A percentile compares a stretch with the other conserved stretches of the same genome.
These are phyloP conservation scores for Paragorgia papillata DNA, from an alignment of 92 coral and sea anemone genomes.

Conservation along the genomic window DNA sequence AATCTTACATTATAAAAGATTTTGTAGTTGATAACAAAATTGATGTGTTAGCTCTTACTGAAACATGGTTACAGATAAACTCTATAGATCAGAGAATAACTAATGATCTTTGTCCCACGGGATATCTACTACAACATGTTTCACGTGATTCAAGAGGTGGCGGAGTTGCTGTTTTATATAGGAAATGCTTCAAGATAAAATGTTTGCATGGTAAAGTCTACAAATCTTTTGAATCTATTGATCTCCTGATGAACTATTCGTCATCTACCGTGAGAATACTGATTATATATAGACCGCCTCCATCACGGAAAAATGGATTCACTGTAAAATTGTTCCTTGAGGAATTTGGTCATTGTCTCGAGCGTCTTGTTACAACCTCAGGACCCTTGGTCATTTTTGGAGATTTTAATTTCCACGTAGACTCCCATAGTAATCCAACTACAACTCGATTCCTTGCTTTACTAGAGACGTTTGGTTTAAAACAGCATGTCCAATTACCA, in stretches of 20 bases:
- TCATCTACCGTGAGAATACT: slow-evolving; percentile 3
- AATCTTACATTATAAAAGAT: slow-evolving; percentile 13
- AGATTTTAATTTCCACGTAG: slow-evolving; percentile 19
- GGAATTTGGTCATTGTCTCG: slow-evolving; percentile 18
- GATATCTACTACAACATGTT: slow-evolving; percentile 20
- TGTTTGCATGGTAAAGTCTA: neutral
- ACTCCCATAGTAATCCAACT: slow-evolving; percentile 9
- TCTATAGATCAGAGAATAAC: neutral
- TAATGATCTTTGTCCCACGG: slow-evolving; percentile 28
- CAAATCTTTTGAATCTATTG: slow-evolving; percentile 28
- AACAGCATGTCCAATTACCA: slow-evolving; percentile 10
- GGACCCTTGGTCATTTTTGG: slow-evolving; percentile 17
- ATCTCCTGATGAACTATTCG: slow-evolving; percentile 26
- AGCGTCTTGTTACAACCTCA: neutral
- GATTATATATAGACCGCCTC: slow-evolving; percentile 33
- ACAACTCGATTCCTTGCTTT: slow-evolving; percentile 14
- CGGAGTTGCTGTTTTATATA: slow-evolving; percentile 25
- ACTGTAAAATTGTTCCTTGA: slow-evolving; percentile 17
- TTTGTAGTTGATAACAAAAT: slow-evolving; percentile 23
- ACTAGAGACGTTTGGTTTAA: slow-evolving; percentile 12
- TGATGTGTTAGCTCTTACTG: slow-evolving; percentile 13
- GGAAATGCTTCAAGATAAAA: slow-evolving; percentile 35
- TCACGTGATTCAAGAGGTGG: slow-evolving; percentile 22
- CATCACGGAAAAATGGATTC: slow-evolving; percentile 21
- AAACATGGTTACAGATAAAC: slow-evolving; percentile 6